These are phyloP conservation scores for Brevimyrus niger DNA, from an alignment of 2,113 vertebrate genomes.

Conservation along the genomic window DNA sequence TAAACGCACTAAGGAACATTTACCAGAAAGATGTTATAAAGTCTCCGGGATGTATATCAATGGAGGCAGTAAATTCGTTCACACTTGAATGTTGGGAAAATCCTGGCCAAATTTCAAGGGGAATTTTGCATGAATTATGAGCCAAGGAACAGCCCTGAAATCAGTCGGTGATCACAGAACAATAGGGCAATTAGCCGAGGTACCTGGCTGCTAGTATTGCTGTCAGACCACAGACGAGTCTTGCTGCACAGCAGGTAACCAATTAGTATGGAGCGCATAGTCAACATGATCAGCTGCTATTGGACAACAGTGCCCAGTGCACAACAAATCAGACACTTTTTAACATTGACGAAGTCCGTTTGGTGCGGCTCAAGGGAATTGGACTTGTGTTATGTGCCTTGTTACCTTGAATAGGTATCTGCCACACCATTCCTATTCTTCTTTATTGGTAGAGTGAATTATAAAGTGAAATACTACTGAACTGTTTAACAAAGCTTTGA, in stretches of 20 bases:
- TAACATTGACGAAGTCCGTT: neutral
- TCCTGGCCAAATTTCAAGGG: neutral
- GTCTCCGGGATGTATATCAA: neutral
- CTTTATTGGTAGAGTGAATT: neutral
- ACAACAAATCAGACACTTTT: neutral
- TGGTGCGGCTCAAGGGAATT: neutral
- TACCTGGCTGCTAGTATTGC: neutral
- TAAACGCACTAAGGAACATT: neutral
- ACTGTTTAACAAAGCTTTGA: neutral
- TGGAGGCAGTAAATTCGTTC: neutral
- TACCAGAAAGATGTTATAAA: neutral
- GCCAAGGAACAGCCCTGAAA: neutral
- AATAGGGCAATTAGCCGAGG: neutral
- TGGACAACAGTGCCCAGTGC: neutral
- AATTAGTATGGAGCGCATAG: neutral
- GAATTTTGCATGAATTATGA: neutral
- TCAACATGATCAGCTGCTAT: neutral
- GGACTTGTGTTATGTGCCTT: neutral
- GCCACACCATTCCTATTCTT: neutral
- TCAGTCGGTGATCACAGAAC: neutral
- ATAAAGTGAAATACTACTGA: neutral
- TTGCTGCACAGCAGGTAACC: neutral
- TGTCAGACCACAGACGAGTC: neutral
- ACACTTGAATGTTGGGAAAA: neutral
- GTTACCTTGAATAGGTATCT: neutral